Base-by-base conservation (phyloP, 2,888 invertebrate species). In the Aphidoletes aphidimyza region DNA sequence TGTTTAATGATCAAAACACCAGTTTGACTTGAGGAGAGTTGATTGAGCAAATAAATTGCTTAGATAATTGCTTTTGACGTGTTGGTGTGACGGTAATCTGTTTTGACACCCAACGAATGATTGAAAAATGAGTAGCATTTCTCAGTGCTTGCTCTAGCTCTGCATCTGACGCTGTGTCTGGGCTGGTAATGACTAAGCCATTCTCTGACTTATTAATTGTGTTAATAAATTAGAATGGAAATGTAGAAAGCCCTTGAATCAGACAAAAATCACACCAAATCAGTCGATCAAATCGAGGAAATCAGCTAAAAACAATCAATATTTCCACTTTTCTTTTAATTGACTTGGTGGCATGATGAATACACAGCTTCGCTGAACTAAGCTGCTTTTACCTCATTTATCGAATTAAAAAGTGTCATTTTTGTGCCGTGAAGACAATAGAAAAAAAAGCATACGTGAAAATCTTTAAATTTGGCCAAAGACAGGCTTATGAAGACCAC, bases 81-180 rank as follows among this genome's bases (percentile, higher is more conserved):
- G 69, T 69, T 69, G 69, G 69, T 69, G 69, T 81, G 36, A 81
- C 37, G 37, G 37, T 81, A 81, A 81, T 81, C 81, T 37, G 37
- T 81, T 81, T 81, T 81, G 81, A 81, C 81, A 81, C 81, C 81
- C 81, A 81, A 37, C 81, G 37, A 81, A 37, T 81, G 37, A n/a
- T 81, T 81, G 81, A 81, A 81, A 81, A 81, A 81, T 81, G 81
- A 81, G 14, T 14, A 69, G n/a, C 1, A n/a, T 14, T n/a, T n/a
- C 37, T 36, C 17, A 3, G 36, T 17, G 19, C 78, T 34, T 36
- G 14, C 34, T 17, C 17, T 19, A 54, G 19, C 9, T 54, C 22
- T 8, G 54, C 54, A 14, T 42, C 14, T 42, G 42, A 42, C 6
- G 42, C 14, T 42, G 42, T 9, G 14, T 9, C 42, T 42, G 14